A percentile compares a stretch with the other conserved stretches of the same genome.
These are phyloP conservation scores for Gymnorhina tibicen DNA, from an alignment of 2,113 vertebrate species.

Conservation along the genomic window DNA sequence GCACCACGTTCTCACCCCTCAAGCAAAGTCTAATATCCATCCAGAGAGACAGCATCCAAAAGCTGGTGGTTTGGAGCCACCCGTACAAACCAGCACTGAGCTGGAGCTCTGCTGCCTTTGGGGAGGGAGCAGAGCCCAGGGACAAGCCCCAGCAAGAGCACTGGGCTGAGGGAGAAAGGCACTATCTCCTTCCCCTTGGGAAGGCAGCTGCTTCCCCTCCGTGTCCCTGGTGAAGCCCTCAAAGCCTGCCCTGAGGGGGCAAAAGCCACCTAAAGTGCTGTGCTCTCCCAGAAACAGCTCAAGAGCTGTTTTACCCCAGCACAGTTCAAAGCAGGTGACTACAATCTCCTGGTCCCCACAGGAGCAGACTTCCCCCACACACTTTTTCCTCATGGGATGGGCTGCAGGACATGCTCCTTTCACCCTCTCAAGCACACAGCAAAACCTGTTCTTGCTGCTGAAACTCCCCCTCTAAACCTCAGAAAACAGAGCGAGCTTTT, in stretches of 20 bases:
- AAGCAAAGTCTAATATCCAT: too few relatives aligned
- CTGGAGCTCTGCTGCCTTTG: background rate
- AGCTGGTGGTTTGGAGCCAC: background rate
- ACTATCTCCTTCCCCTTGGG: background rate
- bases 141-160: fast-evolving
- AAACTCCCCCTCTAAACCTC: background rate
- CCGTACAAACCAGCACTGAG: background rate
- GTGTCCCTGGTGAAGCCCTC: background rate
- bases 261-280: background rate
- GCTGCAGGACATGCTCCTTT: background rate
- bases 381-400: background rate
- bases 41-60: background rate
- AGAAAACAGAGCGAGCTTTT: background rate
- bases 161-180: background rate
- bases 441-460: background rate
- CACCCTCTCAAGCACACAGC: background rate
- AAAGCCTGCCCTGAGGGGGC: background rate
- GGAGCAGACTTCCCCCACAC: background rate
- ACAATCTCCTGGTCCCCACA: background rate
- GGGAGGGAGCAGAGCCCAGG: background rate
- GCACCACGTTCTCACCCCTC: background rate
- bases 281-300: background rate
- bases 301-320: background rate
- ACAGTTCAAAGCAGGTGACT: background rate
- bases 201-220: background rate